phyloP scores from a whole-genome alignment of 2,797 vertebrate genomes.

The Gymnoscopelus microlampas region DNA sequence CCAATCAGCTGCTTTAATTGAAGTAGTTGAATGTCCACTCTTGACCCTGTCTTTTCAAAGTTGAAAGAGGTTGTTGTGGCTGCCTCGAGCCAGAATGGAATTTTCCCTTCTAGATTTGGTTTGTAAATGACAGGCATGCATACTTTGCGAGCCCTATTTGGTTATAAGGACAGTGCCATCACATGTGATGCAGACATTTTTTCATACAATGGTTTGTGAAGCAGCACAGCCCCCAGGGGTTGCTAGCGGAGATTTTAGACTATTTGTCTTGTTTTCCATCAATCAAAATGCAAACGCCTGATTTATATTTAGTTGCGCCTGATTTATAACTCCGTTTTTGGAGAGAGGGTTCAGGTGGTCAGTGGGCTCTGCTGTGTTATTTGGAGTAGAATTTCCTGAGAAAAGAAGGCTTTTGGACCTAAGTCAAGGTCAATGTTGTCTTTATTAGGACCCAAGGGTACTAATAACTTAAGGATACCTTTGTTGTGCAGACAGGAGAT shows the following conservation, averaged over 20 bases:
- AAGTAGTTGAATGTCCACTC: constrained; percentile 17
- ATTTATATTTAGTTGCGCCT: not conserved
- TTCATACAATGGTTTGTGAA: constrained; percentile 22
- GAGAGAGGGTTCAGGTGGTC: constrained; percentile 35
- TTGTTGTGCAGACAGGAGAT: too few species aligned
- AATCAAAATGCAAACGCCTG: not conserved
- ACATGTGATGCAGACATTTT: constrained; percentile 31
- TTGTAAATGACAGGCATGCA: constrained; percentile 52
- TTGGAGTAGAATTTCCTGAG: constrained; percentile 76
- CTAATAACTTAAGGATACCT: too few species aligned
- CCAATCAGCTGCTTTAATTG: constrained; percentile 29
- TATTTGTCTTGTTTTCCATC: too few species aligned
- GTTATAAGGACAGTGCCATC: constrained; percentile 43
- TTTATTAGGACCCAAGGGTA: too few species aligned
- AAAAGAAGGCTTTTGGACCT: constrained; percentile 29
- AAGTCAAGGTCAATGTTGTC: too few species aligned
- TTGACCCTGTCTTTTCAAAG: constrained; percentile 13
- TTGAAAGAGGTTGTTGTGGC: constrained; percentile 13
- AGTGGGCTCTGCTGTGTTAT: constrained; percentile 64
- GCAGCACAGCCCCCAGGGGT: not conserved
- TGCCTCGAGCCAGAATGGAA: constrained; percentile 27
- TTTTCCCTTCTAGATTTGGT: constrained; percentile 55
- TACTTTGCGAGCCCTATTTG: constrained; percentile 43
- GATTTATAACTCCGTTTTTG: not conserved
- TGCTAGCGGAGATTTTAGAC: too few species aligned